phyloP scores from a whole-genome alignment of 2,888 invertebrate species.

The Urechis unicinctus region DNA sequence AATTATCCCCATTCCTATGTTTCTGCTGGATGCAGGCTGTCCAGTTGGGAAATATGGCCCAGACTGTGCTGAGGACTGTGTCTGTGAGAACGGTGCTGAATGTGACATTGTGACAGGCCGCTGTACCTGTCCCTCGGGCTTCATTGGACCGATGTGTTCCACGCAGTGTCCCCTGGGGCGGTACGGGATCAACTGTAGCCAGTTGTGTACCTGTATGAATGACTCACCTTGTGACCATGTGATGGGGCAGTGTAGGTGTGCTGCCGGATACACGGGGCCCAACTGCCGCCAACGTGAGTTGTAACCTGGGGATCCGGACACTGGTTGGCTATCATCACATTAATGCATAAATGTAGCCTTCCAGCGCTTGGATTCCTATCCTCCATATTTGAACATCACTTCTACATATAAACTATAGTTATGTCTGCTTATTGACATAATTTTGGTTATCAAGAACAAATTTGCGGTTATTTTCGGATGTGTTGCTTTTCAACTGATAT shows the following conservation, averaged over 20 bases:
- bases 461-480: not conserved
- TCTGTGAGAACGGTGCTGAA: conserved; percentile 51
- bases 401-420: too few species aligned
- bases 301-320: too few species aligned
- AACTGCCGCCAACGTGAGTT: conserved; percentile 26
- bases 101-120: conserved; percentile 49
- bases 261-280: conserved; percentile 33
- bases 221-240: conserved; percentile 24
- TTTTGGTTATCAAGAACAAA: too few species aligned
- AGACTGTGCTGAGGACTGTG: conserved; percentile 50
- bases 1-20: not conserved
- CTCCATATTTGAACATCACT: too few species aligned
- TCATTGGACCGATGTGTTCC: conserved; percentile 18
- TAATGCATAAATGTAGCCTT: too few species aligned
- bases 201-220: conserved; percentile 32
- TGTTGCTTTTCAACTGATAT: not conserved
- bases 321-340: too few species aligned
- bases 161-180: conserved; percentile 47
- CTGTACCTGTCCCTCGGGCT: conserved; percentile 37
- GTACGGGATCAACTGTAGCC: conserved; percentile 42
- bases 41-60: conserved; percentile 49
- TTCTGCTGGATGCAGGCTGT: conserved; percentile 37
- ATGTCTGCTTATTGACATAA: too few species aligned
- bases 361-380: too few species aligned
- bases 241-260: conserved; percentile 39